Conservation (phyloP, 2,113 vertebrate genomes). For the Ardeotis arabs region DNA sequence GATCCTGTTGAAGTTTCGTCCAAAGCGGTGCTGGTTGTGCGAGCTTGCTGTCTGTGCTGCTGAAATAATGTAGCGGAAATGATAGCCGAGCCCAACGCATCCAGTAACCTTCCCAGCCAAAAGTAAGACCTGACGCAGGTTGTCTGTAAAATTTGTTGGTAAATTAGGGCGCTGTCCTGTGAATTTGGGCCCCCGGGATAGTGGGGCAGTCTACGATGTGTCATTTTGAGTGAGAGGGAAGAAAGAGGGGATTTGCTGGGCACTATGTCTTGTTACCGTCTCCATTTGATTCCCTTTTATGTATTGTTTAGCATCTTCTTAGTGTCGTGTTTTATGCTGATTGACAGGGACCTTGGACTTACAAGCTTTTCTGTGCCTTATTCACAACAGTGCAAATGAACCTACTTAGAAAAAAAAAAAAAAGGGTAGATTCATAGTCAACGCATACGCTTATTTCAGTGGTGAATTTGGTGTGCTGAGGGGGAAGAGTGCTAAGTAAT, state of each 20-base stretch:
- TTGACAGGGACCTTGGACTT: background rate
- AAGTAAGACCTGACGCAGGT: slow-evolving; percentile 69
- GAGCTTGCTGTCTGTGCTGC: background rate
- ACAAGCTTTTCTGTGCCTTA: background rate
- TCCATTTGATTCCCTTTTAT: fast-evolving
- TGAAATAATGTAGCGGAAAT: slow-evolving; percentile 77
- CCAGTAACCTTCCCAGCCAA: slow-evolving; percentile 62
- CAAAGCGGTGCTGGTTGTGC: fast-evolving
- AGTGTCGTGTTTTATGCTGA: background rate
- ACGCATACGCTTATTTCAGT: fast-evolving
- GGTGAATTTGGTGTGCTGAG: background rate
- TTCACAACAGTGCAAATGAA: background rate
- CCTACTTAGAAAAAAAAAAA: background rate
- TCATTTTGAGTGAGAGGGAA: background rate
- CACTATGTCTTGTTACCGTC: background rate
- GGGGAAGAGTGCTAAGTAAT: background rate
- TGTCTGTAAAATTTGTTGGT: fast-evolving
- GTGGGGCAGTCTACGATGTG: fast-evolving
- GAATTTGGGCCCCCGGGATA: background rate
- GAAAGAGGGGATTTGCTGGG: background rate
- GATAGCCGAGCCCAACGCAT: slow-evolving; percentile 82
- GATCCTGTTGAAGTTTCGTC: background rate
- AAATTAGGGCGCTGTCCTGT: background rate
- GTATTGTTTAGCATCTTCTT: background rate
- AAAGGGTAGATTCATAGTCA: background rate